A percentile compares a stretch with the other conserved stretches of the same genome.
Evolutionary conservation across 1,140 invertebrate genomes (phyloP).

Genomic region (Drosophila pseudoananassae): DNA sequence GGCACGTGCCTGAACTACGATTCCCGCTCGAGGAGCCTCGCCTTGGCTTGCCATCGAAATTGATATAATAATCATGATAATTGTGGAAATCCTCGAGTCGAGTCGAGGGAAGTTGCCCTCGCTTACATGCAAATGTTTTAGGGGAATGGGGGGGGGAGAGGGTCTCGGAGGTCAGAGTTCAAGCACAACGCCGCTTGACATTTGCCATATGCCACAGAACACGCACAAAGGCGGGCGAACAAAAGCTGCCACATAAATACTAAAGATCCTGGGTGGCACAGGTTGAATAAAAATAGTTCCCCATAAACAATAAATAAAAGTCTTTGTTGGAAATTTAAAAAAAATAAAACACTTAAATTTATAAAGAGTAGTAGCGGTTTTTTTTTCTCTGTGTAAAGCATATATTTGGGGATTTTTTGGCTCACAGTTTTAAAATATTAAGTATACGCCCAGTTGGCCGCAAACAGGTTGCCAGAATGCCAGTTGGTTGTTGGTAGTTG

Average conservation of each 20-base stretch:
- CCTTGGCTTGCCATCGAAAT: constrained; percentile 39
- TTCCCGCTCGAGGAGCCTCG: constrained; percentile 24
- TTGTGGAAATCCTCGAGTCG: constrained; percentile 24
- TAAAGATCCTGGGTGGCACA: constrained; percentile 24
- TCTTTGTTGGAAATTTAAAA: no score
- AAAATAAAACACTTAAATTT: not conserved
- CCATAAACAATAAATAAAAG: no score
- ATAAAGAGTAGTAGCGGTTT: not conserved
- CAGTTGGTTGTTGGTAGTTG: constrained; percentile 8
- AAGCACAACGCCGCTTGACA: constrained; percentile 47
- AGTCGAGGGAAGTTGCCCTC: constrained; percentile 34
- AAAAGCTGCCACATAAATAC: constrained; percentile 3
- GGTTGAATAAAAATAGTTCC: not conserved
- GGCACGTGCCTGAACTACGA: constrained; percentile 36
- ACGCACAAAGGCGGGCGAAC: constrained; percentile 3
- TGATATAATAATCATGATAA: constrained; percentile 51
- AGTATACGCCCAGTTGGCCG: constrained; percentile 50
- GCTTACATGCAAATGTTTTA: constrained; percentile 31
- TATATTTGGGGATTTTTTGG: constrained; percentile 24
- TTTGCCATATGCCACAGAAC: constrained; percentile 30
- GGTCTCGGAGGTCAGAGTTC: constrained; percentile 42
- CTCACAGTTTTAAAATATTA: constrained; percentile 31
- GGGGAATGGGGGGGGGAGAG: not conserved
- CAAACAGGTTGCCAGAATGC: constrained; percentile 29
- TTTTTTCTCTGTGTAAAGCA: constrained; percentile 7